Evolutionary conservation across 2,113 vertebrate genomes (phyloP), one percentile per base, ranked within the genome.

Genomic region (Podocnemis expansa): DNA sequence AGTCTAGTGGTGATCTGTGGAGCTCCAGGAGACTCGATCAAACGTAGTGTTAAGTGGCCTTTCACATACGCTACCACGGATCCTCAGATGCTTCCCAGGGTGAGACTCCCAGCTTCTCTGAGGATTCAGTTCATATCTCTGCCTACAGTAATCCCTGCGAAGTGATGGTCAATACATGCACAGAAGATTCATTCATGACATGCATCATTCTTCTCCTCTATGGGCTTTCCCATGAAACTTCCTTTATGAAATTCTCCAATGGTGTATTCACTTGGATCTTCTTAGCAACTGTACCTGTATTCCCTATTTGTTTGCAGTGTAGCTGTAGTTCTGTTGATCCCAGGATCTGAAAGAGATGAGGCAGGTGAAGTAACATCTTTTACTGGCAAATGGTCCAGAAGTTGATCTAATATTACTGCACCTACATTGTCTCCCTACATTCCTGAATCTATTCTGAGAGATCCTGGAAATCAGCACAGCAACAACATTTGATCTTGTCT

Each of bases 1-100:
- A 95, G 84, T 85, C 87, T 93, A 75, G 80, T 96, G 90, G 94
- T 95, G 95, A 94, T 93, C 96, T 89, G 27, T 88, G 87, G n/a
- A 55, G 82, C 87, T 96, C 45, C 82, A 87, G 87, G 56, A 94
- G 93, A 51, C 56, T 11, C 73, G 45, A 34, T 93, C 79, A 56
- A 0, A 0, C 1, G 22, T 3, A 90, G 89, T 91, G 93, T 70
- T 80, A 70, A 86, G 86, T 79, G 88, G 58, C 8, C 84, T 27
- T 56, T 31, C 88, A 86, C 86, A 55, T 43, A 58, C 7, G 6
- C 43, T 84, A 17, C 29, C 24, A 21, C 6, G 13, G 81, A 84
- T 90, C 90, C 45, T 73, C 5, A 11, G 10, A 60, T 19, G 22
- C 41, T 80, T 67, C 11, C 55, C n/a, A 38, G 63, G 60, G 34